Base-by-base conservation (phyloP, 2,113 vertebrate genomes). In the Antennarius striatus region DNA sequence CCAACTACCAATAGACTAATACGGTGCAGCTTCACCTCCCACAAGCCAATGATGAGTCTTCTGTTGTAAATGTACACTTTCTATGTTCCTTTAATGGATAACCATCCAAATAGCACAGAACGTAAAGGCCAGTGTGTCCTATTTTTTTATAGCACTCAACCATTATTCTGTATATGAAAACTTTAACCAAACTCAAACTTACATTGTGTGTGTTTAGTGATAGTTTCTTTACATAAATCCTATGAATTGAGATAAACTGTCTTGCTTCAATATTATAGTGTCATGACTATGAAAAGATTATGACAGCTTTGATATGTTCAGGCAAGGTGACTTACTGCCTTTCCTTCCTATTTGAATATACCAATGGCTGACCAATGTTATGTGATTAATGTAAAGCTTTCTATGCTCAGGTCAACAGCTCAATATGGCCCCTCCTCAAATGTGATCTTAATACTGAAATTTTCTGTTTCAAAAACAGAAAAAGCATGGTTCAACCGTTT, bases 321-420 rank as follows among this genome's bases (percentile, higher is more conserved):
- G 90, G 89, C 74, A 72, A 90, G 82, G 83, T 80, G 79, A 85
- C 71, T 70, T 82, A 89, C 81, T 90, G 89, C 90, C 90, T 90
- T 90, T 90, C 85, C 67, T 48, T 88, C 85, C 86, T 86, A 81
- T 85, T 88, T 89, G 81, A 92, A 88, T 91, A 90, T 96, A 96
- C 95, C 96, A 97, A 98, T 96, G 95, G 95, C 95, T 98, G 96
- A 96, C 95, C 95, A 95, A 98, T 96, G 95, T 94, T 94, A 95
- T 94, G 94, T 91, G 94, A 96, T 94, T 94, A 95, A 95, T 97
- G 94, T 96, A 96, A 97, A 96, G 95, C 97, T 96, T 97, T 98
- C 96, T 98, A 95, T 96, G 98, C 97, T 99, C 98, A 99, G 98
- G 96, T 98, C 95, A 96, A 96, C 95, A 92, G 93, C 95, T 97